Evolutionary conservation across 1,140 invertebrate genomes (phyloP).

Genomic region (Galleria mellonella): DNA sequence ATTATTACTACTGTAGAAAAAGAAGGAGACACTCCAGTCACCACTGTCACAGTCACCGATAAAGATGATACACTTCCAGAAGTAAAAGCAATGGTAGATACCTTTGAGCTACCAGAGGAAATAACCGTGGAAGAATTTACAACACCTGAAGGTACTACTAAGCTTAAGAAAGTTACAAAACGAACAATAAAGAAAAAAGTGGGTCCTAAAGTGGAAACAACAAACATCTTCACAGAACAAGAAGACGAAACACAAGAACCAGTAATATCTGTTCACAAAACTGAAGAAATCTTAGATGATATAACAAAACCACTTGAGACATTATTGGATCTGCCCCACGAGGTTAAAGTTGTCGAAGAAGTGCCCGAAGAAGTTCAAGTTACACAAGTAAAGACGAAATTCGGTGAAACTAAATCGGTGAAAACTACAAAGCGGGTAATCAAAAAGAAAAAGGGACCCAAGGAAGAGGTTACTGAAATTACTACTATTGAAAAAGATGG

Average conservation of each 20-base stretch:
- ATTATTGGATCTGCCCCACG: constrained; percentile 14
- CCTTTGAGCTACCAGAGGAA: constrained; percentile 12
- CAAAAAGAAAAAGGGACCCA: constrained; percentile 53
- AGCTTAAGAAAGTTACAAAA: constrained; percentile 33
- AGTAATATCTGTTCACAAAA: constrained; percentile 14
- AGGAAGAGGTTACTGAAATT: constrained; percentile 64
- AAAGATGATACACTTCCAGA: constrained; percentile 13
- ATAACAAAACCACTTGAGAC: background rate
- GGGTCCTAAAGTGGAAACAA: constrained; percentile 31
- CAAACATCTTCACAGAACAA: constrained; percentile 34
- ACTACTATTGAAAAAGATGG: constrained; percentile 67
- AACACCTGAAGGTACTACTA: constrained; percentile 13
- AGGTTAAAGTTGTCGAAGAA: constrained; percentile 29
- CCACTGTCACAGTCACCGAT: constrained; percentile 26
- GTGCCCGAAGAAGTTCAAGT: constrained; percentile 56
- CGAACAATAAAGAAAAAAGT: constrained; percentile 33
- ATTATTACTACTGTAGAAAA: constrained; percentile 31
- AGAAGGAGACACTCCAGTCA: constrained; percentile 39
- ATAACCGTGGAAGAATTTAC: constrained; percentile 19
- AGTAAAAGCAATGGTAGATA: constrained; percentile 6
- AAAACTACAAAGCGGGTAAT: constrained; percentile 50
- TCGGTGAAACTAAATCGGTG: constrained; percentile 45
- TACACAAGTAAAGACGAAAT: constrained; percentile 52
- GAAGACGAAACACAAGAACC: constrained; percentile 36
- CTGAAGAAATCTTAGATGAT: constrained; percentile 23